Evolutionary conservation across 2,113 vertebrate genomes (phyloP).

Genomic region (Prochilodus magdalenae): DNA sequence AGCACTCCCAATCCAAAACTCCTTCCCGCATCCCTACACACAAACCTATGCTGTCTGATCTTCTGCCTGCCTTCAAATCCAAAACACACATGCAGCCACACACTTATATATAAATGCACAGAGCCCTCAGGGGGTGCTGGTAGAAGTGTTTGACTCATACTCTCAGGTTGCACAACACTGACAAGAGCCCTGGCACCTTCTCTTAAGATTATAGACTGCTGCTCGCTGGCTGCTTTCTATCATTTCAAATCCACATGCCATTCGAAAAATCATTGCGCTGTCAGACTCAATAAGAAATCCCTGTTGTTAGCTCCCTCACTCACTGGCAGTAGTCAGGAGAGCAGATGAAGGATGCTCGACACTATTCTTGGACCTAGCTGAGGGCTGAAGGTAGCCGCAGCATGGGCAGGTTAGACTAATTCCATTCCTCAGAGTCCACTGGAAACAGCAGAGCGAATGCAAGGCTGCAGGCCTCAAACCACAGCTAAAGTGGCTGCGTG

Average conservation of each 20-base stretch:
- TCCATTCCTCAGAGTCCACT: background rate
- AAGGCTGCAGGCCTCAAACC: background rate
- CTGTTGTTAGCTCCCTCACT: conserved; percentile 2
- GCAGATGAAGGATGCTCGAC: conserved; percentile 2
- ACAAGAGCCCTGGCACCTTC: background rate
- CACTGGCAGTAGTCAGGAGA: background rate
- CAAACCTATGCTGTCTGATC: no score
- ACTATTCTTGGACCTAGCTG: background rate
- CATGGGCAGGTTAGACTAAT: background rate
- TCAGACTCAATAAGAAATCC: background rate
- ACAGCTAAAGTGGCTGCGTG: background rate
- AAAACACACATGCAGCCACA: background rate
- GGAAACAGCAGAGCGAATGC: background rate
- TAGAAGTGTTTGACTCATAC: conserved; percentile 2
- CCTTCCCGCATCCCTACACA: no score
- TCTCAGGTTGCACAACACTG: background rate
- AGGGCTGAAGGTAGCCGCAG: background rate
- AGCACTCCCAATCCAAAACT: no score
- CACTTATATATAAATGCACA: background rate
- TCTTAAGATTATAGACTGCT: conserved; percentile 9
- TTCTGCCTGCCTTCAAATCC: background rate
- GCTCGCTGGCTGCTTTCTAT: background rate
- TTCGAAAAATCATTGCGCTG: conserved; percentile 2
- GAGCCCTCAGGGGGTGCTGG: background rate
- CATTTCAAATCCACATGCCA: conserved; percentile 7